Conservation (phyloP, 2,888 invertebrate species). For the Brachypalpus laphriformis region DNA sequence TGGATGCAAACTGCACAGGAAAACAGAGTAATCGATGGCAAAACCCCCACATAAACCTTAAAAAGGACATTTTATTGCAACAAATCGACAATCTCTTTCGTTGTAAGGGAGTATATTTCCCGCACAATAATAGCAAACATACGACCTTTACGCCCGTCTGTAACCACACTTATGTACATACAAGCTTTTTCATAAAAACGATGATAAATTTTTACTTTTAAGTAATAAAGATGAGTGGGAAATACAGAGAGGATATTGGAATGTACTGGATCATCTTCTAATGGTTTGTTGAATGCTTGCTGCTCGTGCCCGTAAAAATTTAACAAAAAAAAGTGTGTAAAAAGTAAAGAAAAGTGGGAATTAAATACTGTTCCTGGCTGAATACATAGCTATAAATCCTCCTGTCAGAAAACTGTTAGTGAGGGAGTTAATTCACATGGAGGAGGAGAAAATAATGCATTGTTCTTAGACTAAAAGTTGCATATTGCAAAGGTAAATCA, state of each 20-base stretch:
- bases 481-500: too few species aligned
- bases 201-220: conserved; percentile 16
- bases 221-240: conserved; percentile 3
- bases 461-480: too few species aligned
- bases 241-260: background rate
- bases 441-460: too few species aligned
- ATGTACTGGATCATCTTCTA: background rate
- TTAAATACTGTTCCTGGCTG: too few species aligned
- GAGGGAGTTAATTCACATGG: too few species aligned
- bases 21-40: background rate
- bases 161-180: conserved; percentile 2
- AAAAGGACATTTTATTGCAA: conserved; percentile 28
- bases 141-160: background rate
- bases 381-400: too few species aligned
- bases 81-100: conserved; percentile 12
- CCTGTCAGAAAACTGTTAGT: too few species aligned
- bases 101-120: background rate
- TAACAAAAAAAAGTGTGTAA: too few species aligned
- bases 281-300: background rate
- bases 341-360: too few species aligned
- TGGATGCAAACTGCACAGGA: background rate
- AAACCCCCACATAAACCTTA: background rate
- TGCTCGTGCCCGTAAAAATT: background rate
- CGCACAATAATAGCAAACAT: background rate
- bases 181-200: background rate